These are phyloP conservation scores for Diaperis boleti DNA, from an alignment of 2,888 invertebrate genomes.

Conservation along the genomic window DNA sequence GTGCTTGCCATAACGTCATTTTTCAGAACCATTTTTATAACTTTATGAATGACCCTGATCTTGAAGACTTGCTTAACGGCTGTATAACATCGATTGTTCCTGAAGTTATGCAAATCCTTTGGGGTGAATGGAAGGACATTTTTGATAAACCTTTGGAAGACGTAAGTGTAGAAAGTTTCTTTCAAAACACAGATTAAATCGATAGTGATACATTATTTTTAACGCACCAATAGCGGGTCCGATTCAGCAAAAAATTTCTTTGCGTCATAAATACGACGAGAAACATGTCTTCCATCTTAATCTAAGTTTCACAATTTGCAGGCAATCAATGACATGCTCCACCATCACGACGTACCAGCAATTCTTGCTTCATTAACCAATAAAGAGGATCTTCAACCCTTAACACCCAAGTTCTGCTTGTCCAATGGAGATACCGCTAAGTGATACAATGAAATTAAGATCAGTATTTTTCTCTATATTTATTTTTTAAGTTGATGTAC, in stretches of 20 bases:
- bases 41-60: constrained; percentile 44
- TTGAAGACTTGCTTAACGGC: constrained; percentile 43
- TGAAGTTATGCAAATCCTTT: constrained; percentile 43
- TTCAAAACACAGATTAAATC: no score
- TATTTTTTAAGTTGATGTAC: neutral
- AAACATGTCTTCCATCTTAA: neutral
- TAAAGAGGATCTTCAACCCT: neutral
- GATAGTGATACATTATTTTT: no score
- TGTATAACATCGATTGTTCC: constrained; percentile 36
- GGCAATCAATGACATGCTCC: constrained; percentile 34
- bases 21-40: constrained; percentile 28
- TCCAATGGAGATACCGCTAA: neutral
- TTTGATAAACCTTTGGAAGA: constrained; percentile 39
- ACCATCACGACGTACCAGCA: neutral
- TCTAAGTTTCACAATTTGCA: constrained; percentile 15
- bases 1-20: neutral
- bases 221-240: no score
- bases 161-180: no score
- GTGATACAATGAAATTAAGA: neutral
- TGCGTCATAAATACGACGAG: no score
- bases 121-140: constrained; percentile 43
- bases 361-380: constrained; percentile 4
- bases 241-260: no score
- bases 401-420: neutral
- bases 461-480: neutral